Evolutionary conservation across 2,113 vertebrate species (phyloP), one percentile per base, ranked within the genome.

Genomic region (Hypanus sabinus): DNA sequence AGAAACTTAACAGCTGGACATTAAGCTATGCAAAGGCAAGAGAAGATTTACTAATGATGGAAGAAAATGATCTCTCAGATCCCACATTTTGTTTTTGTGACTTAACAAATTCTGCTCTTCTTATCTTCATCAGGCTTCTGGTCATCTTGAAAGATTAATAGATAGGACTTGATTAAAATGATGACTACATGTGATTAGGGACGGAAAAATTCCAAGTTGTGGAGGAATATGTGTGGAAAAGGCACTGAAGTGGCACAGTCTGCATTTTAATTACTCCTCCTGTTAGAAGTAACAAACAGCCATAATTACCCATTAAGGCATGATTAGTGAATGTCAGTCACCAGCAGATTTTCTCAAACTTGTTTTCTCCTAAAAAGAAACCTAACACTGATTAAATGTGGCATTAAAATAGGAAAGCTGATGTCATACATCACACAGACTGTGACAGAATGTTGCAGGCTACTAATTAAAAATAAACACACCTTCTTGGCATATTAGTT

Each of bases 281-380:
- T 93, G 68, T 36, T 73, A 70, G 91, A 93, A 75, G 68, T 93
- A 93, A 93, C 70, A 93, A 93, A 93, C 38, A 55, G 70, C 91
- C 73, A 93, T 93, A 93, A 93, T 93, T 73, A 55, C 91, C 71
- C 68, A 93, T 73, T 93, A 93, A 73, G 36, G 71, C 91, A 93
- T 46, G 68, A 93, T 93, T 75, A 73, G 68, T 93, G 70, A 93
- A 93, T 55, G 70, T 27, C 91, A 75, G 68, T 73, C 68, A 93
- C 24, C 70, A 93, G 91, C 91, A 70, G 88, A 92, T 24, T n/a
- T 38, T 33, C 68, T 70, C 62, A 14, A 33, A 33, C 88, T 38
- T 38, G 88, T 8, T 70, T 73, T 73, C 71, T 70, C 91, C 70
- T 65, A 30, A 73, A 73, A 92, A 24, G 65, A 92, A 92, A 92